A percentile compares a stretch with the other conserved stretches of the same genome.
Conservation (phyloP, 30 jellyfish, hydroid and myxozoan species). For the Clytia hemisphaerica region DNA sequence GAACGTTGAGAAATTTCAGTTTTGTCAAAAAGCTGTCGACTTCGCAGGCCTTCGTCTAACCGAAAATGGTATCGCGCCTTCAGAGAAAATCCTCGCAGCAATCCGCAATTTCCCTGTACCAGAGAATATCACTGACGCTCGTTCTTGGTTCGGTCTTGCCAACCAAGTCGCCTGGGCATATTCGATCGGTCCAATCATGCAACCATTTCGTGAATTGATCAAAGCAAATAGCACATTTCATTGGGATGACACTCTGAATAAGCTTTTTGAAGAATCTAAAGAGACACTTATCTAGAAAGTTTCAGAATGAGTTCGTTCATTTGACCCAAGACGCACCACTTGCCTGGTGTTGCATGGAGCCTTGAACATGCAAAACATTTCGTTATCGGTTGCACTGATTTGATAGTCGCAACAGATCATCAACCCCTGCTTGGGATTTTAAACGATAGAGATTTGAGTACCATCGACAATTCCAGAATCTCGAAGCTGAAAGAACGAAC, state of each 20-base stretch:
- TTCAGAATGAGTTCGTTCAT: conserved; percentile 4
- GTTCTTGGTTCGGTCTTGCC: conserved; percentile 14
- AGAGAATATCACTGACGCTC: background rate
- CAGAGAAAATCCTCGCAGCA: too few relatives aligned
- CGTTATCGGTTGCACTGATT: background rate
- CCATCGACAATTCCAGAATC: background rate
- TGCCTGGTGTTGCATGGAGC: conserved; percentile 14
- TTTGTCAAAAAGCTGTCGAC: background rate
- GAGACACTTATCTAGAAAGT: background rate
- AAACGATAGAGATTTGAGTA: background rate
- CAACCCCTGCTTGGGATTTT: conserved; percentile 1
- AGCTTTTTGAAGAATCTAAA: background rate
- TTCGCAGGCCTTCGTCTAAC: conserved; percentile 15
- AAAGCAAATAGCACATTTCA: background rate
- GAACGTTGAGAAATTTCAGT: background rate
- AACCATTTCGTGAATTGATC: background rate
- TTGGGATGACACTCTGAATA: background rate
- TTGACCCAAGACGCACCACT: background rate
- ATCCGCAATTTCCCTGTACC: conserved; percentile 9
- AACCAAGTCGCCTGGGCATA: background rate
- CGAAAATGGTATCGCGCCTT: too few relatives aligned
- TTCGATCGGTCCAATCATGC: too few relatives aligned
- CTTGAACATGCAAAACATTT: conserved; percentile 1
- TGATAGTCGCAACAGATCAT: background rate
- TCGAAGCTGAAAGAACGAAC: background rate